These are phyloP conservation scores for Blennius ocellaris DNA, from an alignment of 2,113 vertebrate genomes.

Conservation along the genomic window DNA sequence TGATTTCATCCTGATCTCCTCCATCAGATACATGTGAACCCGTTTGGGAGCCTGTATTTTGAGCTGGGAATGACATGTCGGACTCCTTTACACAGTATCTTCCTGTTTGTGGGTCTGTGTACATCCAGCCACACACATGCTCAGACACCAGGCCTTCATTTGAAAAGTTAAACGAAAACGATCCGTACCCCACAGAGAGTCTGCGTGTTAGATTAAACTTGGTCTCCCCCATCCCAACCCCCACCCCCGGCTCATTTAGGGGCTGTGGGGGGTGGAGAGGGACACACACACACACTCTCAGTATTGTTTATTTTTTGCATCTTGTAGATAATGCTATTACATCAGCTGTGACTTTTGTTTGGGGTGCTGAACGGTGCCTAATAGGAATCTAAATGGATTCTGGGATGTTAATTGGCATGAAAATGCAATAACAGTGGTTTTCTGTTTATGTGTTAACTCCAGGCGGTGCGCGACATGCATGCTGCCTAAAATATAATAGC, in stretches of 20 bases:
- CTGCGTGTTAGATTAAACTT: slow-evolving; percentile 39
- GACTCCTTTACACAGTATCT: neutral
- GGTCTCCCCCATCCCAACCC: neutral
- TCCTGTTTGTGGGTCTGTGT: neutral
- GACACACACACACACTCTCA: slow-evolving; percentile 17
- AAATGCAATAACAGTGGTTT: slow-evolving; percentile 51
- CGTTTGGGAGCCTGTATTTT: too few species aligned
- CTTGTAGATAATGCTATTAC: slow-evolving; percentile 52
- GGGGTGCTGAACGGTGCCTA: slow-evolving; percentile 45
- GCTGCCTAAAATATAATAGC: slow-evolving; percentile 51
- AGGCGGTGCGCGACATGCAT: slow-evolving; percentile 43
- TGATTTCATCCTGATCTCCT: too few species aligned
- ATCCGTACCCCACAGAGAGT: slow-evolving; percentile 33
- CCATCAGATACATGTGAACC: too few species aligned
- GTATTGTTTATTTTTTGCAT: slow-evolving; percentile 28
- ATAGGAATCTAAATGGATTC: slow-evolving; percentile 67
- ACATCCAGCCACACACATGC: neutral
- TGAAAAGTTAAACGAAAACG: slow-evolving; percentile 52
- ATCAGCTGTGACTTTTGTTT: slow-evolving; percentile 60
- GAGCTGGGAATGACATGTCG: too few species aligned
- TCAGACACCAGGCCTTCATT: slow-evolving; percentile 2
- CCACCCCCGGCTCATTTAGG: slow-evolving; percentile 18
- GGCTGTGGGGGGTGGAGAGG: slow-evolving; percentile 14
- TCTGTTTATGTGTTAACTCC: slow-evolving; percentile 56
- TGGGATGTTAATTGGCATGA: slow-evolving; percentile 63